A percentile compares a stretch with the other conserved stretches of the same genome.
Evolutionary conservation across 1,140 invertebrate species (phyloP).

Genomic region (Triops longicaudatus): DNA sequence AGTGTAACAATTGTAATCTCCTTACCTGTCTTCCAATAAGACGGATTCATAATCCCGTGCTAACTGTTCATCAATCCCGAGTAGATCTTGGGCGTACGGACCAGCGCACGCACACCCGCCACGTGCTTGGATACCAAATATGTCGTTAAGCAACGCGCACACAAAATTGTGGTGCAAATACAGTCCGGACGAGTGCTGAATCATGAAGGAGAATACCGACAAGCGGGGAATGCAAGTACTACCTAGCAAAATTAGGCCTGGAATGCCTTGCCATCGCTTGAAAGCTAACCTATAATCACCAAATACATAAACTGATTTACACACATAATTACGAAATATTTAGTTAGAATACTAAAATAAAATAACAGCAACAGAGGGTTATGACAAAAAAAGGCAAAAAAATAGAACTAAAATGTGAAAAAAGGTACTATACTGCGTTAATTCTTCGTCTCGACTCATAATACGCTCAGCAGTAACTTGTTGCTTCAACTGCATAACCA

Average conservation of each 20-base stretch:
- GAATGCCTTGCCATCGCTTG: slow-evolving; percentile 47
- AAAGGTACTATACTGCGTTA: slow-evolving; percentile 29
- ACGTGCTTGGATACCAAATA: slow-evolving; percentile 83
- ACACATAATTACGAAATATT: slow-evolving; percentile 37
- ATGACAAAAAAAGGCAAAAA: neutral
- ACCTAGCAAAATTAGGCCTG: slow-evolving; percentile 72
- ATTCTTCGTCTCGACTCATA: slow-evolving; percentile 55
- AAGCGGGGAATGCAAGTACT: slow-evolving; percentile 56
- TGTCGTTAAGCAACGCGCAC: slow-evolving; percentile 75
- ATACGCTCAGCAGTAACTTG: slow-evolving; percentile 65
- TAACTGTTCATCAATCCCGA: slow-evolving; percentile 69
- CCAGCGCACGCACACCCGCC: slow-evolving; percentile 77
- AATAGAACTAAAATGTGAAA: neutral
- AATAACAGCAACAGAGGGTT: neutral
- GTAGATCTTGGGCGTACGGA: slow-evolving; percentile 71
- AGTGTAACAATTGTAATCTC: neutral
- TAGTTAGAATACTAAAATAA: neutral
- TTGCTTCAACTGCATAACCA: slow-evolving; percentile 79
- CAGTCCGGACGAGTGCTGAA: slow-evolving; percentile 63
- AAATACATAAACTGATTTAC: slow-evolving; percentile 48
- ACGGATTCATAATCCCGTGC: slow-evolving; percentile 66
- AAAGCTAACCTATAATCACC: slow-evolving; percentile 28
- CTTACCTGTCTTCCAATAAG: slow-evolving; percentile 61
- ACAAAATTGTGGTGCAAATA: slow-evolving; percentile 88
- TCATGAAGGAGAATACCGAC: slow-evolving; percentile 77